Evolutionary conservation across 1,140 invertebrate genomes (phyloP).

Genomic region (Halyomorpha halys): DNA sequence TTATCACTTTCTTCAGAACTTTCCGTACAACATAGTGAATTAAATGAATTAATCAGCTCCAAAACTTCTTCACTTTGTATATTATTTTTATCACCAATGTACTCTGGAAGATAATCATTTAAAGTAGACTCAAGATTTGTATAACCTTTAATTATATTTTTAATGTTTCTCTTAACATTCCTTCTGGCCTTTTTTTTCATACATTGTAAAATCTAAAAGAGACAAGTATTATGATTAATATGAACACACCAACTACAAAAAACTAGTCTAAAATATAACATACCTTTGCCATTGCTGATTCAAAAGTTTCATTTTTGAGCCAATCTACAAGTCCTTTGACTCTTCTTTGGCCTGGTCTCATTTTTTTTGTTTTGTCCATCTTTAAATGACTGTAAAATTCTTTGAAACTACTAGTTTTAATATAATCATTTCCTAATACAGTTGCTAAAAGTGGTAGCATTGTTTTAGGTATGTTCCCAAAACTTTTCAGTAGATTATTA

Average conservation of each 20-base stretch:
- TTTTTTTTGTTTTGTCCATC: constrained; percentile 45
- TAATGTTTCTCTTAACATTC: constrained; percentile 44
- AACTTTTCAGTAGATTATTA: constrained; percentile 53
- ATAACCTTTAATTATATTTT: constrained; percentile 51
- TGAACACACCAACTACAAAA: not conserved
- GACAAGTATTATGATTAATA: not conserved
- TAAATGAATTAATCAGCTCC: not conserved
- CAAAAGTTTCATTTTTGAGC: constrained; percentile 56
- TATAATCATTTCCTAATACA: constrained; percentile 78
- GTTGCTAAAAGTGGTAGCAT: constrained; percentile 67
- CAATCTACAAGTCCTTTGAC: constrained; percentile 58
- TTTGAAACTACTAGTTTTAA: constrained; percentile 53
- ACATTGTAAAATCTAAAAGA: constrained; percentile 42
- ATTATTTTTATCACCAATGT: constrained; percentile 30
- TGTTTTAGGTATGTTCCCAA: constrained; percentile 51
- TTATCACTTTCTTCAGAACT: constrained; percentile 29
- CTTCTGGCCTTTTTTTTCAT: constrained; percentile 44
- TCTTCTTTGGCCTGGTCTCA: constrained; percentile 44
- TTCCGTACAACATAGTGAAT: constrained; percentile 19
- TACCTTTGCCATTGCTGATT: constrained; percentile 52
- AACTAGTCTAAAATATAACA: constrained; percentile 5
- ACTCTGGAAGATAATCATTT: constrained; percentile 21
- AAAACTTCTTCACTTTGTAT: constrained; percentile 26
- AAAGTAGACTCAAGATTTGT: constrained; percentile 38
- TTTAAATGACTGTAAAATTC: constrained; percentile 58